These are phyloP conservation scores for Orgyia antiqua DNA, from an alignment of 2,888 invertebrate species.

Conservation along the genomic window DNA sequence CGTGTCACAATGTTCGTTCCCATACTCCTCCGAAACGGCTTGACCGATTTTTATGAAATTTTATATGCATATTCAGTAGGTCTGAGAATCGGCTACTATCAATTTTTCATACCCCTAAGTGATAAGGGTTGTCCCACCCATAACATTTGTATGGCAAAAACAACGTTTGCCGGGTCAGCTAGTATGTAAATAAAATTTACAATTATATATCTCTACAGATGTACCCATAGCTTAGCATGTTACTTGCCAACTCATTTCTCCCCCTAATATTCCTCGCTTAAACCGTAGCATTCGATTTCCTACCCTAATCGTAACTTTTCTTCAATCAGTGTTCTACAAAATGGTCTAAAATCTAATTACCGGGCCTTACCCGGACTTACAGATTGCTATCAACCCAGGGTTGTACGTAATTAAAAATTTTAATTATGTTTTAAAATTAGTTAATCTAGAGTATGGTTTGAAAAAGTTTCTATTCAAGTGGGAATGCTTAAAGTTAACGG, in stretches of 20 bases:
- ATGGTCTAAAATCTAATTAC: slow-evolving; percentile 55
- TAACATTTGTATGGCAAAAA: too few relatives aligned
- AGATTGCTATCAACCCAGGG: slow-evolving; percentile 53
- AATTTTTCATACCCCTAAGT: too few relatives aligned
- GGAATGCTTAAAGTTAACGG: slow-evolving; percentile 37
- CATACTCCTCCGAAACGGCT: too few relatives aligned
- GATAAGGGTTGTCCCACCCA: too few relatives aligned
- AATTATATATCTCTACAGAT: too few relatives aligned
- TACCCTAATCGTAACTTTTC: slow-evolving; percentile 35
- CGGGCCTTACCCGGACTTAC: slow-evolving; percentile 30
- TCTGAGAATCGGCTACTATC: too few relatives aligned
- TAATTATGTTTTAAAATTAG: slow-evolving; percentile 27
- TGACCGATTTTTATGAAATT: too few relatives aligned
- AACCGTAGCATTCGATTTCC: slow-evolving; percentile 29
- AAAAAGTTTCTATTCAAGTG: slow-evolving; percentile 33
- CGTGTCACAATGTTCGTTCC: too few relatives aligned
- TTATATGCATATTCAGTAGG: too few relatives aligned
- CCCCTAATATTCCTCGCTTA: slow-evolving; percentile 8
- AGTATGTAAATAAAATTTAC: too few relatives aligned
- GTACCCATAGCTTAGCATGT: too few relatives aligned
- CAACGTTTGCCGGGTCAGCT: too few relatives aligned
- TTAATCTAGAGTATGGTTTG: slow-evolving; percentile 32
- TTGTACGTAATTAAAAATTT: slow-evolving; percentile 38
- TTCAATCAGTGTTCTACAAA: slow-evolving; percentile 37
- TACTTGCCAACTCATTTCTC: slow-evolving; percentile 22